These are phyloP conservation scores for Schizopygopsis malacanthus DNA, from an alignment of 2,797 vertebrate species.

Conservation along the genomic window DNA sequence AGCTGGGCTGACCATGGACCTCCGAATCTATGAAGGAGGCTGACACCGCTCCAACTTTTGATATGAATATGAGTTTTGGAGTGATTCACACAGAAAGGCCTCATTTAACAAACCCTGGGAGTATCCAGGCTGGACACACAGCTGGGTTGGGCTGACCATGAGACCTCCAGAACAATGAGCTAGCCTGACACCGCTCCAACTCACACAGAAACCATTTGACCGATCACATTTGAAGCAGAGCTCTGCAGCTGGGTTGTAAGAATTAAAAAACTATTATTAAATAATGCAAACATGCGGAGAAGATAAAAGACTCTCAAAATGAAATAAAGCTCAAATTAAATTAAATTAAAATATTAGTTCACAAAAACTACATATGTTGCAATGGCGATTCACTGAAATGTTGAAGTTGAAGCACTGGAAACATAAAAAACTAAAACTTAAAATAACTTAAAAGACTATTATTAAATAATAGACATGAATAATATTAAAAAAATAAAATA, in stretches of 20 bases:
- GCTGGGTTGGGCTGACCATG: slow-evolving; percentile 35
- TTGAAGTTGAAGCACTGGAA: background rate
- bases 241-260: slow-evolving; percentile 27
- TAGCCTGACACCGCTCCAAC: slow-evolving; percentile 32
- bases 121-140: slow-evolving; percentile 32
- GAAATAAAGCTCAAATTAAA: background rate
- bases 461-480: background rate
- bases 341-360: background rate
- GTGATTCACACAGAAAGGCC: slow-evolving; percentile 37
- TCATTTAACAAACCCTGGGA: no score
- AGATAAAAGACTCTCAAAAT: no score
- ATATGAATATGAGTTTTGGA: slow-evolving; percentile 37
- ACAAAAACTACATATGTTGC: background rate
- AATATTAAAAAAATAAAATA: background rate
- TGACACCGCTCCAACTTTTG: no score
- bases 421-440: background rate
- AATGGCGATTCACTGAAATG: background rate
- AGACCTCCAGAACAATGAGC: slow-evolving; percentile 45
- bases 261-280: no score
- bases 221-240: slow-evolving; percentile 26
- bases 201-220: slow-evolving; percentile 46
- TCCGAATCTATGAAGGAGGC: background rate
- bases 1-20: no score
- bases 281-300: slow-evolving; percentile 15
- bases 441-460: background rate